Base-by-base conservation (phyloP, 2,797 vertebrate species). In the Borostomias antarcticus region DNA sequence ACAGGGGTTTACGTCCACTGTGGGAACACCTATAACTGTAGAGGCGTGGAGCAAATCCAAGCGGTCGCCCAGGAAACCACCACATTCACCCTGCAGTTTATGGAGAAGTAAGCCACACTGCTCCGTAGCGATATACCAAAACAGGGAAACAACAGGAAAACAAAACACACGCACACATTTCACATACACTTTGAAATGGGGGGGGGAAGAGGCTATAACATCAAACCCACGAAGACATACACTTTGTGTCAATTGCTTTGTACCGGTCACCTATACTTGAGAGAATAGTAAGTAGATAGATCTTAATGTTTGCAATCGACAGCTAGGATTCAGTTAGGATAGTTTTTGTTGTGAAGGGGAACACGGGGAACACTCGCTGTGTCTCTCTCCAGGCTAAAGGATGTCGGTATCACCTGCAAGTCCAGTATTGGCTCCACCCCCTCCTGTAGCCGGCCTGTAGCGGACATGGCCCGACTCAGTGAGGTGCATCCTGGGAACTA, bases 401-500 rank as follows among this genome's bases (percentile, higher is more conserved):
- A 68, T 72, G 82, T 28, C 0, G 94, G 95, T 1, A 85, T 95
- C 71, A 66, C 73, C 0, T 90, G 91, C 66, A 91, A 92, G 52
- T 94, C 91, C 75, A 93, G 91, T 87, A 93, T 95, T 3, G 95
- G 95, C 64, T 96, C 95, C 82, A 95, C 95, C 0, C 95, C 95
- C 0, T 93, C 95, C 64, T 95, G 94, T 60, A 95, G 91, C 78
- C 92, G 90, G 47, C 94, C 94, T 0, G 85, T 95, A 43, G 69
- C 88, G 9, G 91, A 94, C 79, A 95, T 96, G 94, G 78, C 76
- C 1, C 74, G 80, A 47, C 91, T 96, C 62, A 93, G 87, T 9
- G 94, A 96, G 82, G 85, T 96, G 62, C 95, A 96, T 76, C 94
- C 95, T 5, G 94, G 94, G 71, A 96, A 95, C 80, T 95, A 93